phyloP scores from a whole-genome alignment of 2,797 vertebrate species.

The Monodelphis domestica region DNA sequence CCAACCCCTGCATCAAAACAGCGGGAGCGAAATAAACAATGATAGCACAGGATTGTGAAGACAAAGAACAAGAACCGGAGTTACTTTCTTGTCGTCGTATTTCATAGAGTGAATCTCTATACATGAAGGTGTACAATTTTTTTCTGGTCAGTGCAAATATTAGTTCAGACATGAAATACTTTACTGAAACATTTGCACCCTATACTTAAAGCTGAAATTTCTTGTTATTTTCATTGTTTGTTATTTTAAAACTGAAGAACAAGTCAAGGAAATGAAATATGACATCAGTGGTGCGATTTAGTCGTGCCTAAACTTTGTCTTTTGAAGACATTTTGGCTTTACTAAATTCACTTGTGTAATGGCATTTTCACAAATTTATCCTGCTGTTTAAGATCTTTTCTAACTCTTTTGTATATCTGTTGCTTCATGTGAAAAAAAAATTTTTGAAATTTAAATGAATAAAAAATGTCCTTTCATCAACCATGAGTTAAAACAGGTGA shows the following conservation, averaged over 20 bases:
- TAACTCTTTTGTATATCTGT: too few species aligned
- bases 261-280: not conserved
- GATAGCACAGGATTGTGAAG: fast-evolving
- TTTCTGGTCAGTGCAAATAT: not conserved
- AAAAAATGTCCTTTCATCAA: not conserved
- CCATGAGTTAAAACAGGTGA: not conserved
- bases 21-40: not conserved
- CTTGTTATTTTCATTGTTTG: not conserved
- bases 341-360: not conserved
- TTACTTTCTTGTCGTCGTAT: fast-evolving
- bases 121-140: not conserved
- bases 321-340: not conserved
- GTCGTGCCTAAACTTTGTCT: not conserved
- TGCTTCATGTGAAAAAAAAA: not conserved
- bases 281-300: fast-evolving
- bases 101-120: fast-evolving
- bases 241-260: not conserved
- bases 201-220: not conserved
- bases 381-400: not conserved
- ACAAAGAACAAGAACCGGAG: fast-evolving
- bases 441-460: not conserved
- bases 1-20: fast-evolving
- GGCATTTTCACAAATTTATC: too few species aligned
- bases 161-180: not conserved
- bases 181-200: not conserved